Evolutionary conservation across 2,113 vertebrate genomes (phyloP).

Genomic region (Elanoides forficatus): DNA sequence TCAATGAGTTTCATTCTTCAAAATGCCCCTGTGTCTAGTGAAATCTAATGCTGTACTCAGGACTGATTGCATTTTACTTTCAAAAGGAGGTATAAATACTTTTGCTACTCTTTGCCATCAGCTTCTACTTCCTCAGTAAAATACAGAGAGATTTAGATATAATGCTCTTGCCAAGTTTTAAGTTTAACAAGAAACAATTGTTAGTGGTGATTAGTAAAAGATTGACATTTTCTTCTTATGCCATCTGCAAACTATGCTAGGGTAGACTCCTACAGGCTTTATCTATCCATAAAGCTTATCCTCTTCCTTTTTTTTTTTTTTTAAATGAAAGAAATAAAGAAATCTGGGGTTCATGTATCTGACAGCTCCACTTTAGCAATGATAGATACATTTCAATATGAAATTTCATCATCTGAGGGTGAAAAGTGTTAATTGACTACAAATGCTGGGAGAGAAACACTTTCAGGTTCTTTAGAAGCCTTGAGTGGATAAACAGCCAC

Average conservation of each 20-base stretch:
- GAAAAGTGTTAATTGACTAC: slow-evolving; percentile 21
- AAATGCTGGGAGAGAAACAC: neutral
- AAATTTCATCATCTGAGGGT: neutral
- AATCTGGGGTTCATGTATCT: neutral
- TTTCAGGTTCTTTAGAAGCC: neutral
- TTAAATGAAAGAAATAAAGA: neutral
- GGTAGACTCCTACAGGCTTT: neutral
- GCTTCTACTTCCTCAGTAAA: neutral
- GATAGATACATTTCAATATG: neutral
- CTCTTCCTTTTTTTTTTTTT: neutral
- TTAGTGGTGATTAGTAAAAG: neutral
- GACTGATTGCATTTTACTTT: neutral
- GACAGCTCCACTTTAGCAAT: neutral
- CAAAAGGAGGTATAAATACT: neutral
- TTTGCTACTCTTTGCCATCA: neutral
- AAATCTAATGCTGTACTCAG: neutral
- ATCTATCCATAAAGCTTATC: neutral
- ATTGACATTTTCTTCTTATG: neutral
- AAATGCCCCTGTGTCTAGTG: neutral
- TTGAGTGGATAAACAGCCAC: neutral
- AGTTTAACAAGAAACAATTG: neutral
- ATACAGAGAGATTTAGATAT: neutral
- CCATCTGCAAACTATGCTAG: neutral
- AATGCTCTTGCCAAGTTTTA: neutral
- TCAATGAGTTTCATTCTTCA: neutral